These are phyloP conservation scores for Drosophila tropicalis DNA, from an alignment of 1,140 invertebrate genomes.

Conservation along the genomic window DNA sequence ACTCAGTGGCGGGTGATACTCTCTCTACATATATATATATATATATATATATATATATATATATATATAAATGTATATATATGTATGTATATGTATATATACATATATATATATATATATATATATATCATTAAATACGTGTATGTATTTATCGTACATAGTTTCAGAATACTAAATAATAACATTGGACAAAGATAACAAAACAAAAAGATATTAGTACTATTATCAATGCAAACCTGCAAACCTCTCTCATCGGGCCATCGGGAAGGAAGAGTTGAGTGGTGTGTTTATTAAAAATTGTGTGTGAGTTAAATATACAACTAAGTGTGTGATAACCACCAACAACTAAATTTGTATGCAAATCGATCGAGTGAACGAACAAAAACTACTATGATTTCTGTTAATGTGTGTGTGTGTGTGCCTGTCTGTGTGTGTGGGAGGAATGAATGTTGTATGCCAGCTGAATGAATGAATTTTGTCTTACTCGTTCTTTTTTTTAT, in stretches of 20 bases:
- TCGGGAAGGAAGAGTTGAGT: not conserved
- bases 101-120: slow-evolving; percentile 4
- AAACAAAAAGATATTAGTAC: slow-evolving; percentile 17
- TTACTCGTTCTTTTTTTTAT: not conserved
- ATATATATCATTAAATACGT: slow-evolving; percentile 6
- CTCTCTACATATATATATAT: slow-evolving; percentile 30
- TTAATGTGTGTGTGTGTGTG: not conserved
- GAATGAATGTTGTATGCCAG: not conserved
- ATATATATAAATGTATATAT: slow-evolving; percentile 8
- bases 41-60: slow-evolving; percentile 25
- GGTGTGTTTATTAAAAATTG: not conserved
- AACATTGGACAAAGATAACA: slow-evolving; percentile 24
- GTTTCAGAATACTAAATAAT: slow-evolving; percentile 42
- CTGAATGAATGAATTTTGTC: not conserved
- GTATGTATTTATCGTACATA: slow-evolving; percentile 25
- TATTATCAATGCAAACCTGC: slow-evolving; percentile 12
- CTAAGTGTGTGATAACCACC: not conserved
- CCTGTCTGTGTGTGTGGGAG: not conserved
- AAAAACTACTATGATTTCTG: not conserved
- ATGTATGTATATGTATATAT: slow-evolving; percentile 14
- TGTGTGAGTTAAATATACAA: not conserved
- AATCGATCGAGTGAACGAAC: not conserved
- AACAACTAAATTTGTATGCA: slow-evolving; percentile 5
- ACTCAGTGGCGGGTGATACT: slow-evolving; percentile 77
- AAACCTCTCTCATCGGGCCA: slow-evolving; percentile 2